phyloP scores from a whole-genome alignment of 2,888 invertebrate genomes.

The Parnassius orleans region DNA sequence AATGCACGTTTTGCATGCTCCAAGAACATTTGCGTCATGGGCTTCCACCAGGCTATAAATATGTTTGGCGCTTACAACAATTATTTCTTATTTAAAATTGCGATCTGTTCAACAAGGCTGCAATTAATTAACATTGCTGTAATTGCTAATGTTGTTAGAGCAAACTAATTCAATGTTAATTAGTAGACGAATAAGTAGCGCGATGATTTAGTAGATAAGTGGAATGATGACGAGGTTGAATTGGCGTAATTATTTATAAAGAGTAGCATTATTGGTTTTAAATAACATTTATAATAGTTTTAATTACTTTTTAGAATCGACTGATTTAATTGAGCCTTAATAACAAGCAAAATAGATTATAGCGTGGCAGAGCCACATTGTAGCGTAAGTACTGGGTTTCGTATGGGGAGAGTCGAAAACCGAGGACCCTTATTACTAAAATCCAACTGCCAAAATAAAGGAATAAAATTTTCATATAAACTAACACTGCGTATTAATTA shows the following conservation, averaged over 20 bases:
- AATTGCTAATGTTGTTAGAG: constrained; percentile 11
- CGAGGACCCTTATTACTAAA: too few species aligned
- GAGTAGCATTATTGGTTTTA: too few species aligned
- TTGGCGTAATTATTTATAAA: neutral
- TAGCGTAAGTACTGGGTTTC: too few species aligned
- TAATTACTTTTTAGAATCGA: too few species aligned
- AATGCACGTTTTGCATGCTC: constrained; percentile 73
- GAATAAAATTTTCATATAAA: too few species aligned
- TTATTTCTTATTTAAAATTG: constrained; percentile 23
- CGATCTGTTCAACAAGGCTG: constrained; percentile 19
- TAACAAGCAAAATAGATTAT: too few species aligned
- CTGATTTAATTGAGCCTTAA: too few species aligned
- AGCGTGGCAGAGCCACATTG: too few species aligned
- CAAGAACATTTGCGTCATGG: constrained; percentile 44
- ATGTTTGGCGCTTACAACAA: constrained; percentile 30
- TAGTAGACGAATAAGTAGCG: constrained; percentile 18
- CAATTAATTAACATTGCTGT: constrained; percentile 16
- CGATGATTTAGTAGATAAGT: constrained; percentile 16
- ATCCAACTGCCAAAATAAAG: too few species aligned
- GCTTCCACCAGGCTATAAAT: constrained; percentile 34
- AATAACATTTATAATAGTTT: too few species aligned
- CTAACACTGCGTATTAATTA: too few species aligned
- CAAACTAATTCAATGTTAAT: constrained; percentile 21
- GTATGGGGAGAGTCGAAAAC: too few species aligned
- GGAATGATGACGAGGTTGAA: neutral